Evolutionary conservation across 2,797 vertebrate genomes (phyloP).

Genomic region (Aldrovandia affinis): DNA sequence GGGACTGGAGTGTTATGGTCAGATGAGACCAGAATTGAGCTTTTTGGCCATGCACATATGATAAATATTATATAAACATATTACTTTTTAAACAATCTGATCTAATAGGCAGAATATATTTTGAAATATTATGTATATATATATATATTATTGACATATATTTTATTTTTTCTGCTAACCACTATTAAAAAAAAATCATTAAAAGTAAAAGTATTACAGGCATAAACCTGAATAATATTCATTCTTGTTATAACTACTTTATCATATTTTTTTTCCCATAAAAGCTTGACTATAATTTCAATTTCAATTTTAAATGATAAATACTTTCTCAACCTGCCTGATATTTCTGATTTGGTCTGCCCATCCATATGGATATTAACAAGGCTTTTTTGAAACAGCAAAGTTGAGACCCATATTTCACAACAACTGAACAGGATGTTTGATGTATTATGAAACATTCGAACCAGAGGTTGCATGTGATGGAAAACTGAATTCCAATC

Average conservation of each 20-base stretch:
- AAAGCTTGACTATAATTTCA: neutral
- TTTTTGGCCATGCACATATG: no score
- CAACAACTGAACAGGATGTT: neutral
- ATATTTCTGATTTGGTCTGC: neutral
- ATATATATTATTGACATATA: no score
- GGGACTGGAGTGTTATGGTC: no score
- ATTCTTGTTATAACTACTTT: neutral
- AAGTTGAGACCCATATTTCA: neutral
- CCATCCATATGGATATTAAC: neutral
- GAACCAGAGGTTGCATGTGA: neutral
- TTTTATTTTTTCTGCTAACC: no score
- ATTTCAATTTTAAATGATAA: neutral
- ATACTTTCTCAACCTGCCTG: neutral
- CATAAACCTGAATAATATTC: neutral
- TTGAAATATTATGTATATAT: no score
- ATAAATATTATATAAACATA: no score
- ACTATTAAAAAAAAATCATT: no score
- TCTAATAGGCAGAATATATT: no score
- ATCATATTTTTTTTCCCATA: neutral
- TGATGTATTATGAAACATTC: neutral
- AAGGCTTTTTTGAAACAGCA: neutral
- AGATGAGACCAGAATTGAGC: no score
- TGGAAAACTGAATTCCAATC: no score
- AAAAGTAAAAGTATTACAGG: neutral
- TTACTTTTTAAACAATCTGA: no score